Evolutionary conservation across 2,888 invertebrate species (phyloP), one percentile per base, ranked within the genome.

Genomic region (Archips xylosteana): DNA sequence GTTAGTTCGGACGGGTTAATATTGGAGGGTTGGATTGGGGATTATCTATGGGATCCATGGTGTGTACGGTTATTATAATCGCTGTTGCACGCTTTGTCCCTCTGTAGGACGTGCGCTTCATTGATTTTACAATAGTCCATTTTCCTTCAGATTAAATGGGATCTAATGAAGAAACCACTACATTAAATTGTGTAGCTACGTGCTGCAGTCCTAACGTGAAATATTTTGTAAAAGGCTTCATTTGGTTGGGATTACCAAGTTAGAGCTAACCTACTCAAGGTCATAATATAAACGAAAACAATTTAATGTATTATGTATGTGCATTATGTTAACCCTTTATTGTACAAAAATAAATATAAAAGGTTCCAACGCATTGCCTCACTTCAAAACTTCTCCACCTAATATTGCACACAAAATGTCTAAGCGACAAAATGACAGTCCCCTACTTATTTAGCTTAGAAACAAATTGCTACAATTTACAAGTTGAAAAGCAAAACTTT

Each of bases 1-100:
- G 93, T 94, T 94, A 93, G 86, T 84, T 86, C 83, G 85, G 91
- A 92, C 92, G 92, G 92, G 94, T 94, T 94, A 92, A 92, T 92
- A 92, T 90, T 76, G 85, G 87, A 88, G 94, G 93, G 91, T 86
- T 79, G 83, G 78, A 88, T 89, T 83, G 85, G 85, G 91, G 88
- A 89, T 89, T 91, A 90, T 90, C 90, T 89, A 83, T 87, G 83
- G 85, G 87, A 85, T 87, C 86, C 86, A 84, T 81, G 79, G 83
- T 80, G 80, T 83, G 82, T 82, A 80, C 82, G 78, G 79, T 79
- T 81, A 82, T 83, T 83, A 80, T 84, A 83, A 80, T 76, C 60
- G 61, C 70, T 67, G 63, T 70, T 71, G 32, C 47, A 67, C 51
- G 23, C 70, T 36, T 57, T 13, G 63, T 32, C 62, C 63, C 47